Percentiles rank a stretch among this genome's conserved stretches.
These are phyloP conservation scores for Chaetodon trifascialis DNA, from an alignment of 2,113 vertebrate species.

Conservation along the genomic window DNA sequence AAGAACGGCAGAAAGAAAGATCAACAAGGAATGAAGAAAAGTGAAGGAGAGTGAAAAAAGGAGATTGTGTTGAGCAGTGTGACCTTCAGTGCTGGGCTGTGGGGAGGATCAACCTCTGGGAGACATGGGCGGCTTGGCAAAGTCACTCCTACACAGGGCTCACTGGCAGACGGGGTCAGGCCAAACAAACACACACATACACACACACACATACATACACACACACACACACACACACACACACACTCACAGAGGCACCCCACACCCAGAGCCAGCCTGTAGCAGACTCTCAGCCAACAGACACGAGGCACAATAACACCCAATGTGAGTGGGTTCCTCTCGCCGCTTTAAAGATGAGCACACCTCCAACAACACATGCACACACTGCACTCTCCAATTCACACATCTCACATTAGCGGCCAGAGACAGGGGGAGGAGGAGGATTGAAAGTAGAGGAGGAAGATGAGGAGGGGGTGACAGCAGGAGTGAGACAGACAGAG, in stretches of 20 bases:
- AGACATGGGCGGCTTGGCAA: slow-evolving; percentile 70
- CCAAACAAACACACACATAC: slow-evolving; percentile 48
- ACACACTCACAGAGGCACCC: slow-evolving; percentile 26
- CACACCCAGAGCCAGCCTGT: slow-evolving; percentile 46
- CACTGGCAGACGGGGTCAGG: slow-evolving; percentile 52
- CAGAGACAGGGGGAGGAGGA: slow-evolving; percentile 62
- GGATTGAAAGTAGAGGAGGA: slow-evolving; percentile 52
- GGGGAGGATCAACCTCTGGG: slow-evolving; percentile 68
- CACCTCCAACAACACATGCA: slow-evolving; percentile 53
- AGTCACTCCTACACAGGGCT: slow-evolving; percentile 68
- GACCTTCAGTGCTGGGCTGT: slow-evolving; percentile 73
- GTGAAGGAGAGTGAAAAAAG: slow-evolving; percentile 35
- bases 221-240: slow-evolving; percentile 15
- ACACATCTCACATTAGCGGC: slow-evolving; percentile 69
- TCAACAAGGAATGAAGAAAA: slow-evolving; percentile 31
- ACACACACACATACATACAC: slow-evolving; percentile 12
- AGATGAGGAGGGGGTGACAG: slow-evolving; percentile 46
- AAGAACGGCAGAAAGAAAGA: slow-evolving; percentile 5
- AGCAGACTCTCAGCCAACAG: slow-evolving; percentile 56
- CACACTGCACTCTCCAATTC: slow-evolving; percentile 51
- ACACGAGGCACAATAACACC: slow-evolving; percentile 71
- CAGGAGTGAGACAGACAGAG: slow-evolving; percentile 24
- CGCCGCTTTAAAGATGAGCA: slow-evolving; percentile 36
- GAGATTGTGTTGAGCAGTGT: slow-evolving; percentile 47
- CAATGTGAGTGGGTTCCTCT: slow-evolving; percentile 64